Conservation (phyloP, 2,113 vertebrate species). For the Pristiophorus japonicus region DNA sequence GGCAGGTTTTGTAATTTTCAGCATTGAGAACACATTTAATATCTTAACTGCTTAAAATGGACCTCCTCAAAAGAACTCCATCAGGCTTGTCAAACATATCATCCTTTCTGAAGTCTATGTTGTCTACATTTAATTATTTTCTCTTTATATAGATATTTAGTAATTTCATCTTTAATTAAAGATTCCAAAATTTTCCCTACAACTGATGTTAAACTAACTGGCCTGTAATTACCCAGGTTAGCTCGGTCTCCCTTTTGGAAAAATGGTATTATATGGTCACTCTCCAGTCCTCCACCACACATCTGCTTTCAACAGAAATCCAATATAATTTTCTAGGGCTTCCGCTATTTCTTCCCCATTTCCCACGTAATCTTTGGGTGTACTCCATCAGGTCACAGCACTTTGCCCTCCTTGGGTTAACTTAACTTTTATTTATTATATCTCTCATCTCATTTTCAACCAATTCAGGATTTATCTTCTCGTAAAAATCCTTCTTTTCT, state of each 20-base stretch:
- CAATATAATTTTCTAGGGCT: too few species aligned
- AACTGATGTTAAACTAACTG: not conserved
- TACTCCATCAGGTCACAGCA: not conserved
- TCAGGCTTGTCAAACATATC: not conserved
- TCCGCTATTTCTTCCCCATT: not conserved
- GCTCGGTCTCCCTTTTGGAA: not conserved
- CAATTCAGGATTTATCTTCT: too few species aligned
- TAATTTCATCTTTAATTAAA: not conserved
- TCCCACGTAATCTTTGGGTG: not conserved
- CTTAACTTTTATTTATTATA: too few species aligned
- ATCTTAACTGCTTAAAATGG: not conserved
- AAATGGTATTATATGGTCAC: not conserved
- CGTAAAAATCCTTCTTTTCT: too few species aligned
- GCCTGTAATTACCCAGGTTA: not conserved
- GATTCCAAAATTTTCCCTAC: not conserved
- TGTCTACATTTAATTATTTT: not conserved
- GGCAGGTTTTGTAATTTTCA: not conserved
- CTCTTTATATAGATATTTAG: too few species aligned
- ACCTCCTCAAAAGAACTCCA: not conserved
- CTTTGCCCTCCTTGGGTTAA: not conserved
- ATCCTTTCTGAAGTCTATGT: not conserved
- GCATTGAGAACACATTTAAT: not conserved
- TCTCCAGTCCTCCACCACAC: not conserved
- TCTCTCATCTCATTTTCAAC: too few species aligned
- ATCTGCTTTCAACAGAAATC: not conserved